Conservation (phyloP, 2,888 invertebrate genomes). For the Ischnus inquisitorius region DNA sequence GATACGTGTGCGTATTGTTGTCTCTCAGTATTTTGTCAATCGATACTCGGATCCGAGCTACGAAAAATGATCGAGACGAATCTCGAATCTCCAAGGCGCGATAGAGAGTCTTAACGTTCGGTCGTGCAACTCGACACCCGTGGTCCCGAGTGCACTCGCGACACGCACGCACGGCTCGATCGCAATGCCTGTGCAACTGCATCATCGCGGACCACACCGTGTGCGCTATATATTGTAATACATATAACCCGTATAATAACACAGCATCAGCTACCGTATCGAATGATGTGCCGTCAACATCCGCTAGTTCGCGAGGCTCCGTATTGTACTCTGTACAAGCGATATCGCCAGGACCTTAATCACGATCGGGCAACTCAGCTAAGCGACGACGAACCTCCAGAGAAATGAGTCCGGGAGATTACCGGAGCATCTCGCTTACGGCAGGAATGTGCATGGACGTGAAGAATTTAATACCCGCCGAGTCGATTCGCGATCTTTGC, state of each 20-base stretch:
- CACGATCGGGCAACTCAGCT: constrained; percentile 27
- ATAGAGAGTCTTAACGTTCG: constrained; percentile 31
- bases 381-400: background rate
- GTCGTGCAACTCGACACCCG: constrained; percentile 49
- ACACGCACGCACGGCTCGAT: background rate
- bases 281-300: constrained; percentile 57
- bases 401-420: background rate
- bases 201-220: constrained; percentile 20
- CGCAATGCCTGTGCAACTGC: background rate
- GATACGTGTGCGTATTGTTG: background rate
- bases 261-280: constrained; percentile 49
- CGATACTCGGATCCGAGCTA: constrained; percentile 43
- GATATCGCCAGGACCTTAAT: constrained; percentile 32
- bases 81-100: constrained; percentile 32
- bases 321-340: background rate
- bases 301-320: constrained; percentile 36
- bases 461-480: constrained; percentile 29
- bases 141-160: constrained; percentile 38
- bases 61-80: constrained; percentile 39
- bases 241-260: background rate
- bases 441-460: constrained; percentile 42
- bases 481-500: background rate
- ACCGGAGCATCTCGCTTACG: constrained; percentile 8
- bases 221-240: background rate
- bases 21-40: constrained; percentile 51